Base-by-base conservation (phyloP, 2,113 vertebrate genomes). In the Struthidea cinerea region DNA sequence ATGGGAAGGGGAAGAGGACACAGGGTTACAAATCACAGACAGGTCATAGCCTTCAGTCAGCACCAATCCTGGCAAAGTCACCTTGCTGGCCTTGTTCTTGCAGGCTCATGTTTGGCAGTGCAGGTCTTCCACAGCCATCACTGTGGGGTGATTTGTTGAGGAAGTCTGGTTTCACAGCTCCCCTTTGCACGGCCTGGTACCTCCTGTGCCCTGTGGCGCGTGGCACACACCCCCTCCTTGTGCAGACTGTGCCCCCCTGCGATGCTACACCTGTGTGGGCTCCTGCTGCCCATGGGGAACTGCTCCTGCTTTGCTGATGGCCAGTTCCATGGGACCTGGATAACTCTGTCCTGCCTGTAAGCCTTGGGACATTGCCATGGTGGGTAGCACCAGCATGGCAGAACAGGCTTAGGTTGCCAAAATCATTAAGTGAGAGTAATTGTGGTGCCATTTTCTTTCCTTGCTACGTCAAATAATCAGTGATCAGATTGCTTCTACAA, bases 181-280 rank as follows among this genome's bases (percentile, higher is more conserved):
- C 21, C 4, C 9, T 82, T 39, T 47, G 35, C 1, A 0, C 12
- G 27, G 27, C 60, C 19, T 0, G 0, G 27, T 87, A 27, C 33
- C 33, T 55, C 15, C 42, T 23, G 39, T 7, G 15, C 61, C 44
- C 16, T 2, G 3, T n/a, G 64, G 50, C 60, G 50, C 0, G 0
- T 23, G 39, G 19, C 23, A 20, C 42, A 30, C 16, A 11, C 1
- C 9, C 18, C 4, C 4, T 67, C 32, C 39, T 15, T 37, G 49
- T n/a, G 49, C 1, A 13, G 52, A 19, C 35, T 50, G 41, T 4
- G 9, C 33, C 8, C 46, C 24, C 13, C 44, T 20, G 57, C 28
- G 15, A 6, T 11, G 28, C 76, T 44, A 0, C 1, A 1, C 13
- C 26, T 46, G 3, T 3, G 27, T 1, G 23, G 52, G 39, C 47